Conservation (phyloP, 1,140 invertebrate species). For the Agrilus planipennis region DNA sequence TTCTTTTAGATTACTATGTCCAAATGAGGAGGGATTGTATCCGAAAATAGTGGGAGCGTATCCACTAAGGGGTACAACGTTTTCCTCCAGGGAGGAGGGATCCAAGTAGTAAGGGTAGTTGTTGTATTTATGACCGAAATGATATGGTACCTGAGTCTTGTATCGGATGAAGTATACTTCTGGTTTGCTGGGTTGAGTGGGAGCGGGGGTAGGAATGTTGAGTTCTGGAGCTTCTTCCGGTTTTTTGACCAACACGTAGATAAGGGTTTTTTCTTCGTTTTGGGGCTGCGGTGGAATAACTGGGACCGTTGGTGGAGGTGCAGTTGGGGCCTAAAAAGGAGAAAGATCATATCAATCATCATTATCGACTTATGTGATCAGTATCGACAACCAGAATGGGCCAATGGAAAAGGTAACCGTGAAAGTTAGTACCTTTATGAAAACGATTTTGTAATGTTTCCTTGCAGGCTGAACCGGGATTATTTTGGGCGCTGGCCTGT, state of each 20-base stretch:
- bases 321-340: conserved; percentile 49
- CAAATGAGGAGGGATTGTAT: not conserved
- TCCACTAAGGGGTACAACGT: not conserved
- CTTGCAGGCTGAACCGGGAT: conserved; percentile 58
- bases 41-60: not conserved
- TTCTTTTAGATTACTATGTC: no score
- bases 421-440: conserved; percentile 49
- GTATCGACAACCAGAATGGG: not conserved
- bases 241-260: conserved; percentile 77
- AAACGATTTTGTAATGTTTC: conserved; percentile 83
- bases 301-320: conserved; percentile 63
- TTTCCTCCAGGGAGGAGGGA: not conserved
- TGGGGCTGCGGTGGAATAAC: conserved; percentile 62
- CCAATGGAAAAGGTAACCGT: not conserved
- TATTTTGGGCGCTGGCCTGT: conserved; percentile 49
- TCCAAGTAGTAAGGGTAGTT: conserved; percentile 5
- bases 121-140: not conserved
- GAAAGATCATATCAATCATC: not conserved
- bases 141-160: conserved; percentile 72
- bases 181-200: conserved; percentile 68
- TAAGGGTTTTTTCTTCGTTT: conserved; percentile 75
- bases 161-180: conserved; percentile 80
- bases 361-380: not conserved
- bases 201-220: conserved; percentile 59
- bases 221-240: conserved; percentile 68